Conservation (phyloP, 2,888 invertebrate genomes). For the Chloroclysta siterata region DNA sequence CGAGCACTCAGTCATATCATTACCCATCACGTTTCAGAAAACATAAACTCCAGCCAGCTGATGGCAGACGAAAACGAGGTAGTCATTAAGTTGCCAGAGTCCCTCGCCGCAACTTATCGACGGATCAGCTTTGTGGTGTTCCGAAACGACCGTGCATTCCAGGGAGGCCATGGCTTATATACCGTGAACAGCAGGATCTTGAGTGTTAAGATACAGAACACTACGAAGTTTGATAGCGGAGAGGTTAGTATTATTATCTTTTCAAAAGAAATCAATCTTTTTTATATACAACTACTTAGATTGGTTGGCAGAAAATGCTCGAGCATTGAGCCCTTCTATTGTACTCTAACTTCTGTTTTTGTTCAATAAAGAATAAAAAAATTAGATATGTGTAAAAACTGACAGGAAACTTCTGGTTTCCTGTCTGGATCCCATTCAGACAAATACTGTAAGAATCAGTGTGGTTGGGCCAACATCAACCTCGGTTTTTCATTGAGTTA, state of each 20-base stretch:
- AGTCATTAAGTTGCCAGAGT: slow-evolving; percentile 69
- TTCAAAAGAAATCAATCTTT: not conserved
- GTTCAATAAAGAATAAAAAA: too few species aligned
- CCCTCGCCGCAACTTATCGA: slow-evolving; percentile 54
- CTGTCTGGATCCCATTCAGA: too few species aligned
- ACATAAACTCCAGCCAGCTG: slow-evolving; percentile 55
- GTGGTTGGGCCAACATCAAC: too few species aligned
- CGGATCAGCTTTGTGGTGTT: slow-evolving; percentile 80
- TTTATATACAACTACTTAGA: too few species aligned
- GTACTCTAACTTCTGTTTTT: too few species aligned
- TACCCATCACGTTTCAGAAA: slow-evolving; percentile 51
- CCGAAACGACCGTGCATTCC: slow-evolving; percentile 76
- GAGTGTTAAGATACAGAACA: slow-evolving; percentile 73
- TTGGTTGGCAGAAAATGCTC: too few species aligned
- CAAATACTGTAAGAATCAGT: too few species aligned
- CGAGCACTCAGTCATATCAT: too few species aligned
- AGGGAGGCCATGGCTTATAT: slow-evolving; percentile 34
- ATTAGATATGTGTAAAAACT: too few species aligned
- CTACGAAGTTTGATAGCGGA: slow-evolving; percentile 61
- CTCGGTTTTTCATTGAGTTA: too few species aligned
- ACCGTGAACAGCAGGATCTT: slow-evolving; percentile 78
- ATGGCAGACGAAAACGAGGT: slow-evolving; percentile 61
- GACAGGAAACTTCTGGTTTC: too few species aligned
- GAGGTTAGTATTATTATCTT: slow-evolving; percentile 73
- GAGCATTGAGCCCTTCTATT: too few species aligned